A percentile compares a stretch with the other conserved stretches of the same genome.
These are phyloP conservation scores for Coelinius sp. DNA, from an alignment of 2,888 invertebrate genomes.

Conservation along the genomic window DNA sequence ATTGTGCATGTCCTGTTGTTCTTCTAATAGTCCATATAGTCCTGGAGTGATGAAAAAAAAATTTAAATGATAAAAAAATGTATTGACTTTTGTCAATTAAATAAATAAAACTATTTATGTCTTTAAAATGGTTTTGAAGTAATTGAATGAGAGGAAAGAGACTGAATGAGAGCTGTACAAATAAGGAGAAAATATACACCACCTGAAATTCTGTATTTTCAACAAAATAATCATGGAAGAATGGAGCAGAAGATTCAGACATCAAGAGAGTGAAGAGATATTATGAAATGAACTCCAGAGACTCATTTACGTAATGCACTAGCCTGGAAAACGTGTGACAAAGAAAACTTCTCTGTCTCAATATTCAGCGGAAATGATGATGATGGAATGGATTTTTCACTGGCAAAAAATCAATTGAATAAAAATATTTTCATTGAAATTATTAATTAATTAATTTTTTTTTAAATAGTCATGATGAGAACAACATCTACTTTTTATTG, in stretches of 20 bases:
- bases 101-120: no score
- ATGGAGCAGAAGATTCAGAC: constrained; percentile 25
- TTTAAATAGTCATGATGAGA: no score
- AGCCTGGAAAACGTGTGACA: neutral
- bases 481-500: neutral
- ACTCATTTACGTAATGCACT: constrained; percentile 6
- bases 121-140: no score
- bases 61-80: constrained; percentile 19
- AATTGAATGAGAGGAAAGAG: no score
- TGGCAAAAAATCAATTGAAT: no score
- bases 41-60: constrained; percentile 51
- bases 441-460: no score
- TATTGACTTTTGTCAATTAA: no score
- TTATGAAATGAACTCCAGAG: neutral
- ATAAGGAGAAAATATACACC: no score
- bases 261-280: constrained; percentile 25
- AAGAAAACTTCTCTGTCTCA: neutral
- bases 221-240: no score
- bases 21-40: constrained; percentile 47
- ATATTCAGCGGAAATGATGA: neutral
- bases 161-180: no score
- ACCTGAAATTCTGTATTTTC: no score
- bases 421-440: no score
- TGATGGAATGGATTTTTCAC: constrained; percentile 12
- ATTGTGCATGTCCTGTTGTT: constrained; percentile 34